A percentile compares a stretch with the other conserved stretches of the same genome.
phyloP scores from a whole-genome alignment of 2,113 vertebrate species.

The Actenoides hombroni region DNA sequence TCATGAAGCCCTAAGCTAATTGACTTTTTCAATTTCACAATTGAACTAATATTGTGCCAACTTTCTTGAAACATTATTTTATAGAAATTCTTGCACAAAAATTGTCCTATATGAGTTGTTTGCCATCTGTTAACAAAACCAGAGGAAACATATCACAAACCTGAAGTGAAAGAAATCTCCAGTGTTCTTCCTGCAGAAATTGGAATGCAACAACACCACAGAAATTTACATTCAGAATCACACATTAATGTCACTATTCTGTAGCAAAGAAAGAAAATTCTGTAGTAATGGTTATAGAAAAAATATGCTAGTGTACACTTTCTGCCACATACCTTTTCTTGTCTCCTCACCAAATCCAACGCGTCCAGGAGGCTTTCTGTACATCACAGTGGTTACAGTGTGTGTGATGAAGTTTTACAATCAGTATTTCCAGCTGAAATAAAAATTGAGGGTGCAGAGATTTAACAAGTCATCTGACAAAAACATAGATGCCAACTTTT shows the following conservation, averaged over 20 bases:
- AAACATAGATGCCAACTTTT: background rate
- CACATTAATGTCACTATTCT: background rate
- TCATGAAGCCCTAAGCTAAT: slow-evolving; percentile 30
- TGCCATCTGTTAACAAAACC: background rate
- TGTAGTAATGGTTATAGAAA: background rate
- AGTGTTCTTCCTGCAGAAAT: background rate
- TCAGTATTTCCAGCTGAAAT: background rate
- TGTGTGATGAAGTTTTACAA: background rate
- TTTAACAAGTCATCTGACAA: background rate
- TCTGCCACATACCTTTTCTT: background rate
- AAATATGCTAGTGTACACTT: background rate
- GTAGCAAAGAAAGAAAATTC: background rate
- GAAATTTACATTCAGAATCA: background rate
- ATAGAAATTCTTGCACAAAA: background rate
- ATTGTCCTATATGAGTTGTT: background rate
- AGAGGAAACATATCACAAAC: background rate
- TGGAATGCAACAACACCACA: background rate
- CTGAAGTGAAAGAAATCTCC: background rate
- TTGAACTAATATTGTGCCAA: slow-evolving; percentile 12
- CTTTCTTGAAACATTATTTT: slow-evolving; percentile 18
- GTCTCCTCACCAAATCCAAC: background rate
- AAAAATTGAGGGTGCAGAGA: background rate
- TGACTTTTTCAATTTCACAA: slow-evolving; percentile 29
- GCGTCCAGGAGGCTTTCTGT: background rate
- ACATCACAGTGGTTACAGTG: background rate